Percentiles rank a stretch among this genome's conserved stretches.
phyloP scores from a whole-genome alignment of 1,140 invertebrate species.

The Metaphire vulgaris region DNA sequence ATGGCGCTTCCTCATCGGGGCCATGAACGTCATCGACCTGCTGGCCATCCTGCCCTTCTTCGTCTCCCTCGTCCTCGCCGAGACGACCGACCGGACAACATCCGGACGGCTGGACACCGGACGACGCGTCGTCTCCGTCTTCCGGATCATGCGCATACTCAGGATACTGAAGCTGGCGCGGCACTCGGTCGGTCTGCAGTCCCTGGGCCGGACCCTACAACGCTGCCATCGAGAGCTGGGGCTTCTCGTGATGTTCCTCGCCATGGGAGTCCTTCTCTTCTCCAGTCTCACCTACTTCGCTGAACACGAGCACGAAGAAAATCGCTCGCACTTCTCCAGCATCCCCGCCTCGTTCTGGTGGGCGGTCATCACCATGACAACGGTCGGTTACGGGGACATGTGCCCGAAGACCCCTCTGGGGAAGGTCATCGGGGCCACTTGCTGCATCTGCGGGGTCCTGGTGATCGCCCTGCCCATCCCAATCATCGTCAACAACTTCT shows the following conservation, averaged over 20 bases:
- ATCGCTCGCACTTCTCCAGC: conserved; percentile 29
- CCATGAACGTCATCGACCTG: conserved; percentile 99
- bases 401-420: conserved; percentile 37
- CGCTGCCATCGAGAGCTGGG: conserved; percentile 7
- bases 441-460: conserved; percentile 42
- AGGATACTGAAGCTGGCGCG: conserved; percentile 45
- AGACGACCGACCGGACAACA: conserved; percentile 27
- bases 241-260: conserved; percentile 26
- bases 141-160: conserved; percentile 43
- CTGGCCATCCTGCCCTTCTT: conserved; percentile 97
- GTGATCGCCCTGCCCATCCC: conserved; percentile 44
- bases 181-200: conserved; percentile 44
- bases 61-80: conserved; percentile 61
- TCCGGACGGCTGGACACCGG: not conserved
- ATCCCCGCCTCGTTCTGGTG: conserved; percentile 44
- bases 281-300: conserved; percentile 24
- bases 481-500: conserved; percentile 45
- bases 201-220: conserved; percentile 43
- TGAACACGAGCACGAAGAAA: conserved; percentile 14
- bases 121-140: conserved; percentile 21
- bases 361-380: conserved; percentile 46
- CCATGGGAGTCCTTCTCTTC: conserved; percentile 26
- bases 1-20: conserved; percentile 57
- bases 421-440: conserved; percentile 39
- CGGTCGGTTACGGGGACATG: conserved; percentile 45